phyloP scores from a whole-genome alignment of 2,888 invertebrate genomes.

The Esperia sulphurella region DNA sequence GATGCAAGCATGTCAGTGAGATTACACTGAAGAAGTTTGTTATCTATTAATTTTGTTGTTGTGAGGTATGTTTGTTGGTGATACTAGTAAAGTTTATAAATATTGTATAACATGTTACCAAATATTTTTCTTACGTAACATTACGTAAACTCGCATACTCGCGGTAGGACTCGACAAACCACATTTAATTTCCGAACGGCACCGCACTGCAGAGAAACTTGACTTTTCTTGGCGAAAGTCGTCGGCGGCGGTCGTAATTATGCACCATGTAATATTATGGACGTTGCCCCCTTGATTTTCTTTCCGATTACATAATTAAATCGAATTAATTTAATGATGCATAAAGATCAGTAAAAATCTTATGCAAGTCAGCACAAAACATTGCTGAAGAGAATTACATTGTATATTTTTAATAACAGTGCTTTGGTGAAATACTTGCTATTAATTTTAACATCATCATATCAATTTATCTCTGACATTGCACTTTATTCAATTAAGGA shows the following conservation, averaged over 20 bases:
- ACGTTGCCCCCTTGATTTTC: constrained; percentile 45
- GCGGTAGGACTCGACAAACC: constrained; percentile 24
- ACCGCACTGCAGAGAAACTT: constrained; percentile 31
- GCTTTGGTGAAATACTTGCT: no score
- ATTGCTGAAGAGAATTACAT: no score
- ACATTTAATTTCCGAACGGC: constrained; percentile 21
- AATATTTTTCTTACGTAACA: not conserved
- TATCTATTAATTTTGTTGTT: no score
- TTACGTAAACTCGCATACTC: not conserved
- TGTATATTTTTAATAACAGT: no score
- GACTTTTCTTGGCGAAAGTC: constrained; percentile 56
- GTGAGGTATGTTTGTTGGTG: no score
- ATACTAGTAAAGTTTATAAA: no score
- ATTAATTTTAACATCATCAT: no score
- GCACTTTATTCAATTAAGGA: no score
- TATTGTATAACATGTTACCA: not conserved
- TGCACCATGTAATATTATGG: constrained; percentile 37
- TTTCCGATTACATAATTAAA: constrained; percentile 42
- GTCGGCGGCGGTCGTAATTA: constrained; percentile 35
- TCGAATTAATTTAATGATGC: constrained; percentile 11
- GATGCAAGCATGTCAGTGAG: no score
- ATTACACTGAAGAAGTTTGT: no score
- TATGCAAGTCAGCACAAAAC: not conserved
- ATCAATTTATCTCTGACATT: no score
- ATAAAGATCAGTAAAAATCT: not conserved